Evolutionary conservation across 2,888 invertebrate species (phyloP), one percentile per base, ranked within the genome.

Genomic region (Hemaris fuciformis): DNA sequence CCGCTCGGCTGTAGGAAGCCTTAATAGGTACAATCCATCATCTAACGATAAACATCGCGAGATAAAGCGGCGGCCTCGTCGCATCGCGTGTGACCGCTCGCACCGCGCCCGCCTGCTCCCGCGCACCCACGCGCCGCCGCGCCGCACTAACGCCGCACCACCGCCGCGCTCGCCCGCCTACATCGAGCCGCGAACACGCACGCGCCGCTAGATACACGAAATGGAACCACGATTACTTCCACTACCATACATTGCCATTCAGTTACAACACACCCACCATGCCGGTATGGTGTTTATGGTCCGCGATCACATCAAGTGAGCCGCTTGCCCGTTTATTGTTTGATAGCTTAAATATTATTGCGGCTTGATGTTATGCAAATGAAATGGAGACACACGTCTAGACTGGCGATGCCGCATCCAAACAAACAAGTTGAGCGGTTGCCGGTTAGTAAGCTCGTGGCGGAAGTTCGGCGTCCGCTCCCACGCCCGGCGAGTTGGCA

Each of bases 401-500:
- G 31, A 31, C 10, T 10, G 10, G n/a, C n/a, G 25, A 46, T 53
- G 31, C 10, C 53, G 53, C 53, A 10, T 31, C 53, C 31, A 31
- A 53, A 53, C 31, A 53, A 53, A 53, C 27, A n/a, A n/a, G n/a
- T 2, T 18, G 31, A n/a, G 53, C 31, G 31, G 31, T n/a, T n/a
- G n/a, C n/a, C n/a, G n/a, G n/a, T 31, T 3, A 27, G 53, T 31
- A 18, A 20, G 53, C 15, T 53, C 81, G 83, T 86, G 86, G 80
- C 90, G 89, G 90, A 89, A 87, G 84, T 72, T 69, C 69, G 76
- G 76, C 80, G 82, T 79, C 79, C 78, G 81, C 88, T 83, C 89
- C 89, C 88, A 88, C 89, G 88, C 85, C 66, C 83, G 86, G 87
- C 88, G 87, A 87, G 66, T 85, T 87, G 88, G 89, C 89, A 88